These are phyloP conservation scores for Metacarcinus magister DNA, from an alignment of 2,888 invertebrate species.

Conservation along the genomic window DNA sequence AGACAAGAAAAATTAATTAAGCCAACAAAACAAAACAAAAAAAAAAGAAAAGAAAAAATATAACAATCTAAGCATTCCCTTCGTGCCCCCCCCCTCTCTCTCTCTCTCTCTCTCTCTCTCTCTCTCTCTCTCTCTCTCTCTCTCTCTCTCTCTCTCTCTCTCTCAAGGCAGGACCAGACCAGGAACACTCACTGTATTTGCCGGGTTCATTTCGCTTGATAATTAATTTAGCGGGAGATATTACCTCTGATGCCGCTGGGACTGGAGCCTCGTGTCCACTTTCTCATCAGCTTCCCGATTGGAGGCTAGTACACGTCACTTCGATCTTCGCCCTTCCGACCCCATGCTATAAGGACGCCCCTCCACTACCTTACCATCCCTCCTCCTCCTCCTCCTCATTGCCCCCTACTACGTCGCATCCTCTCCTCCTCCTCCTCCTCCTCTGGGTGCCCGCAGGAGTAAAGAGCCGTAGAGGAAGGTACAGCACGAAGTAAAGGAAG, in stretches of 20 bases:
- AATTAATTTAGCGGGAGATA: slow-evolving; percentile 75
- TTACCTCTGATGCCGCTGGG: slow-evolving; percentile 75
- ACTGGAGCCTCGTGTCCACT: slow-evolving; percentile 42
- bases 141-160: slow-evolving; percentile 13
- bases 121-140: slow-evolving; percentile 7
- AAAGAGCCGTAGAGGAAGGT: neutral
- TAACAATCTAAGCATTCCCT: neutral
- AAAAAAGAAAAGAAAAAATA: neutral
- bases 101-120: slow-evolving; percentile 46
- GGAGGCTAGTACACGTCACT: slow-evolving; percentile 47
- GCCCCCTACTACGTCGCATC: neutral
- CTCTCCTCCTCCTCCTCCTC: neutral
- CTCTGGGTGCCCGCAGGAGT: slow-evolving; percentile 3
- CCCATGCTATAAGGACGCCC: neutral
- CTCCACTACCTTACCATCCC: neutral
- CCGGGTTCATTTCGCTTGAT: slow-evolving; percentile 70
- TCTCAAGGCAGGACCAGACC: neutral
- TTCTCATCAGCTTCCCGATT: slow-evolving; percentile 71
- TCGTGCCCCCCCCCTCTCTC: neutral
- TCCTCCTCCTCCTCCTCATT: neutral
- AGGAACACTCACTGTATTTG: slow-evolving; percentile 64
- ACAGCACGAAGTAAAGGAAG: neutral
- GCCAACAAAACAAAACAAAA: neutral
- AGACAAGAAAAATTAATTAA: neutral
- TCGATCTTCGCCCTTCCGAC: slow-evolving; percentile 49